Evolutionary conservation across 2,888 invertebrate genomes (phyloP).

Genomic region (Noctua comes): DNA sequence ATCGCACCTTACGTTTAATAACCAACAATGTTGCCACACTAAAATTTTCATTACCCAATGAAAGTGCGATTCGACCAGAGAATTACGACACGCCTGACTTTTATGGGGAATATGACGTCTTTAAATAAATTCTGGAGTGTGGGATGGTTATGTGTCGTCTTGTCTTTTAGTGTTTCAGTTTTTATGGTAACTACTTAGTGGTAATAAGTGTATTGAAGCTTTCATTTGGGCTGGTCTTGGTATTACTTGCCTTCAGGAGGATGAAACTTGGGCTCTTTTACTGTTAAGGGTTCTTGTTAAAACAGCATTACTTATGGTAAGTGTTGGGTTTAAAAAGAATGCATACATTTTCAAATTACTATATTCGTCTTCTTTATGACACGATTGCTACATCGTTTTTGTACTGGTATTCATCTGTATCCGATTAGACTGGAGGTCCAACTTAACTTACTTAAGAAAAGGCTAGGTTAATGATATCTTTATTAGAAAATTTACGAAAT

Average conservation of each 20-base stretch:
- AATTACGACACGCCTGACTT: constrained; percentile 12
- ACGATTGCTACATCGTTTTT: background rate
- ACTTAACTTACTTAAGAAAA: background rate
- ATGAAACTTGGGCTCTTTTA: background rate
- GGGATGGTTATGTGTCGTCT: constrained; percentile 4
- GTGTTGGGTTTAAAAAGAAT: background rate
- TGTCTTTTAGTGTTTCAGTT: constrained; percentile 15
- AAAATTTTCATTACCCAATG: constrained; percentile 47
- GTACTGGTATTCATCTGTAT: background rate
- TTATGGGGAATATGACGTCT: constrained; percentile 18
- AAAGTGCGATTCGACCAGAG: constrained; percentile 41
- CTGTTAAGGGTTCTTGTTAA: background rate
- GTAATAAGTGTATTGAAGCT: background rate
- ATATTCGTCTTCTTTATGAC: background rate
- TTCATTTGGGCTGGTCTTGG: background rate
- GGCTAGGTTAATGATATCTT: no score
- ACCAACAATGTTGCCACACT: constrained; percentile 57
- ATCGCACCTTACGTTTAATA: constrained; percentile 50
- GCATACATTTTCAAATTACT: background rate
- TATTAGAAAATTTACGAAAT: no score
- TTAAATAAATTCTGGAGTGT: constrained; percentile 24
- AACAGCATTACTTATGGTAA: background rate
- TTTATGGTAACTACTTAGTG: constrained; percentile 4
- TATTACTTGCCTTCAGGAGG: background rate
- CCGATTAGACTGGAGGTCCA: background rate